A percentile compares a stretch with the other conserved stretches of the same genome.
These are phyloP conservation scores for Anthrax anthrax DNA, from an alignment of 2,888 invertebrate species.

Conservation along the genomic window DNA sequence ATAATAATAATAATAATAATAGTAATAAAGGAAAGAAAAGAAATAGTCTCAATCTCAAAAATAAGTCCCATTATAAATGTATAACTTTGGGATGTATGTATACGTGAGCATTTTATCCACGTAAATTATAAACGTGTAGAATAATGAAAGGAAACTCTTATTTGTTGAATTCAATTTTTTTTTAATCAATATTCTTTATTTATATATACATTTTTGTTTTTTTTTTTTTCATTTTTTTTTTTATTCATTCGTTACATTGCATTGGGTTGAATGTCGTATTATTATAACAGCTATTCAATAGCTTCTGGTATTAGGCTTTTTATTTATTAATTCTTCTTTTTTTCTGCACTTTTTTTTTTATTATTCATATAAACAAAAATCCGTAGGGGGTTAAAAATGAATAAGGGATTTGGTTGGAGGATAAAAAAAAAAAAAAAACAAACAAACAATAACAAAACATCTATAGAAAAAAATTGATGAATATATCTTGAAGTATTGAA, in stretches of 20 bases:
- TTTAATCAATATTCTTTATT: background rate
- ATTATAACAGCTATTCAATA: slow-evolving; percentile 8
- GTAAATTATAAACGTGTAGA: background rate
- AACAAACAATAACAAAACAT: background rate
- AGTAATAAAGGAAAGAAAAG: too few relatives aligned
- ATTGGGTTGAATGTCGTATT: too few relatives aligned
- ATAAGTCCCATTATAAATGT: too few relatives aligned
- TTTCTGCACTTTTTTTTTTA: background rate
- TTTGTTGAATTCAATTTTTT: slow-evolving; percentile 4
- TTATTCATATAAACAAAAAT: background rate
- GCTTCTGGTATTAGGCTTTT: slow-evolving; percentile 9
- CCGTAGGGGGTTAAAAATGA: background rate
- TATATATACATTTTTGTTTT: background rate
- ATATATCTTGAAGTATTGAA: too few relatives aligned
- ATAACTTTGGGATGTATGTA: too few relatives aligned
- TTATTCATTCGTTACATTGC: background rate
- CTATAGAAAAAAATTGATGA: too few relatives aligned
- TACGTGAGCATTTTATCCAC: too few relatives aligned
- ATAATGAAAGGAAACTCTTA: slow-evolving; percentile 4
- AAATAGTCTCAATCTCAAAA: too few relatives aligned
- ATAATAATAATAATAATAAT: too few relatives aligned
- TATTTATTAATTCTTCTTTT: background rate
- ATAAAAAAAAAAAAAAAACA: background rate
- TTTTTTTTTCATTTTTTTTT: background rate
- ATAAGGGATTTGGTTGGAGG: background rate